A percentile compares a stretch with the other conserved stretches of the same genome.
Evolutionary conservation across 1,140 invertebrate species (phyloP).

Genomic region (Aradophagus sp.): DNA sequence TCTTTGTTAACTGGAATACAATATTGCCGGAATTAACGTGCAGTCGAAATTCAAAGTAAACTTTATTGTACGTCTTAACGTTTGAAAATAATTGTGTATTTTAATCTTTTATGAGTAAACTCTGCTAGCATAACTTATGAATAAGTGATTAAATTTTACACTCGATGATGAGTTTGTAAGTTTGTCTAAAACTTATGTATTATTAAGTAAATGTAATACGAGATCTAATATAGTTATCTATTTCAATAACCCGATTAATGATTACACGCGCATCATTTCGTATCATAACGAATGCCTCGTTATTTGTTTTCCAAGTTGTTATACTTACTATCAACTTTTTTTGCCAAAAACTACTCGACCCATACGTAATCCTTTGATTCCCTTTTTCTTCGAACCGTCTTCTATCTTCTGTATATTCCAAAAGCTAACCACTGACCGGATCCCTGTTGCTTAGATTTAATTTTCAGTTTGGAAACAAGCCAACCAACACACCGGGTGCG

Average conservation of each 20-base stretch:
- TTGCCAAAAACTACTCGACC: conserved; percentile 11
- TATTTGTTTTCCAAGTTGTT: conserved; percentile 17
- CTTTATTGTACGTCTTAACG: neutral
- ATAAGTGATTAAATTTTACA: too few species aligned
- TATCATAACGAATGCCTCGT: conserved; percentile 3
- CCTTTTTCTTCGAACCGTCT: conserved; percentile 5
- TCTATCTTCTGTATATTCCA: too few species aligned
- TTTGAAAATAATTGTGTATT: too few species aligned
- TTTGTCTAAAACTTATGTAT: too few species aligned
- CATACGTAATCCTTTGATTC: too few species aligned
- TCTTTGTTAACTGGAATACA: conserved; percentile 2
- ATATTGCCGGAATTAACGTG: neutral
- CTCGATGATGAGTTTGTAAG: too few species aligned
- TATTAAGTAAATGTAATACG: too few species aligned
- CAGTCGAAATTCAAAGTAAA: neutral
- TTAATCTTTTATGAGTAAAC: too few species aligned
- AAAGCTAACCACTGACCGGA: conserved; percentile 35
- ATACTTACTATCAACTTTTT: conserved; percentile 11
- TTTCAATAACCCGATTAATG: conserved; percentile 13
- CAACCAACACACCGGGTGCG: conserved; percentile 29
- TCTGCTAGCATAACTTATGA: too few species aligned
- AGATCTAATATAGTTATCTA: conserved; percentile 9
- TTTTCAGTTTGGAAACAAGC: conserved; percentile 51
- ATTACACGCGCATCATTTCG: neutral
- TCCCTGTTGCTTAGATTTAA: conserved; percentile 56